phyloP scores from a whole-genome alignment of 2,113 vertebrate species.

The Microcebus griseorufus region DNA sequence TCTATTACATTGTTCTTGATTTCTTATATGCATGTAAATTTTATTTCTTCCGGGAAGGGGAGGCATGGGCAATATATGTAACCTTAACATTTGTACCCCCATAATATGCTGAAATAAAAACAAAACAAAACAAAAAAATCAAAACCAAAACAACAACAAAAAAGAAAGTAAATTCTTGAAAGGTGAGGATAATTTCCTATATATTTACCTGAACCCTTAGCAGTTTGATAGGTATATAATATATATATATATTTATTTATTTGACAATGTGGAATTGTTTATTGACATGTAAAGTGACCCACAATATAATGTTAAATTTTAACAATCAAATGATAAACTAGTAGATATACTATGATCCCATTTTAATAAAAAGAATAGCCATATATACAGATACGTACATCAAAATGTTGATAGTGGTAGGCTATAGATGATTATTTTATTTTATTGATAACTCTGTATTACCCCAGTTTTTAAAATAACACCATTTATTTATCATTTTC shows the following conservation, averaged over 20 bases:
- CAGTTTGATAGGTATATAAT: background rate
- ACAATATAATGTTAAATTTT: conserved; percentile 29
- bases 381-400: conserved; percentile 41
- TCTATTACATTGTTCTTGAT: background rate
- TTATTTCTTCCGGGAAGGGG: background rate
- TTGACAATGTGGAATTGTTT: conserved; percentile 39
- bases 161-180: background rate
- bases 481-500: background rate
- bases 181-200: background rate
- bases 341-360: conserved; percentile 37
- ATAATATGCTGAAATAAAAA: too few species aligned
- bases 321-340: conserved; percentile 66
- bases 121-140: too few species aligned
- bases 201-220: background rate
- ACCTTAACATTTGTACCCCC: too few species aligned
- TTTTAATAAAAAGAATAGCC: conserved; percentile 63
- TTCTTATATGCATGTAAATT: background rate
- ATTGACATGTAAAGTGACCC: conserved; percentile 55
- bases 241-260: too few species aligned
- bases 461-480: conserved; percentile 24
- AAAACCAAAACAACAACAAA: too few species aligned
- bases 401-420: conserved; percentile 16
- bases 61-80: too few species aligned
- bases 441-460: conserved; percentile 25
- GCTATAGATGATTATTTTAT: background rate